A percentile compares a stretch with the other conserved stretches of the same genome.
phyloP scores from a whole-genome alignment of 2,113 vertebrate species.

The Sceloporus tristichus region DNA sequence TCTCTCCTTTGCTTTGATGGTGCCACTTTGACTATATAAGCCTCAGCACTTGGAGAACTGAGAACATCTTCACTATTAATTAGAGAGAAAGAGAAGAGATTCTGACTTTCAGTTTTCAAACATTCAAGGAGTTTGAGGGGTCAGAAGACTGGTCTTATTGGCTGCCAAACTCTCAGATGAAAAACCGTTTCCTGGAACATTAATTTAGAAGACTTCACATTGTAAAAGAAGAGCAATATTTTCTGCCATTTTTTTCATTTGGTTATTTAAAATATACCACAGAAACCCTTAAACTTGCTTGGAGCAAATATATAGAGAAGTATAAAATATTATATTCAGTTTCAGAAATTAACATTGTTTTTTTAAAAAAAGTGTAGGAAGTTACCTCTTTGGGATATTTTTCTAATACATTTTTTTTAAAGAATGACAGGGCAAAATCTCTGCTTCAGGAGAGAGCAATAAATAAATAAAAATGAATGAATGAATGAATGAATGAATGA shows the following conservation, averaged over 20 bases:
- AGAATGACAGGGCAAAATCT: constrained; percentile 49
- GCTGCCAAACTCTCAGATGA: neutral
- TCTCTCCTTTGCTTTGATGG: neutral
- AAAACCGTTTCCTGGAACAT: neutral
- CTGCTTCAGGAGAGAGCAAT: constrained; percentile 39
- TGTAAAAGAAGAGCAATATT: neutral
- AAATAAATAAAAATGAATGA: constrained; percentile 12
- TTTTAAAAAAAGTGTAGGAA: constrained; percentile 39
- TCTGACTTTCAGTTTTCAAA: neutral
- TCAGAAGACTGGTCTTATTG: neutral
- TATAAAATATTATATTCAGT: constrained; percentile 53
- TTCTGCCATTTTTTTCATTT: neutral
- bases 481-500: constrained; percentile 15
- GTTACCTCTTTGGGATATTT: constrained; percentile 38
- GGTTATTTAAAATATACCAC: neutral
- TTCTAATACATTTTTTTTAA: constrained; percentile 10
- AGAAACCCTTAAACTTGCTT: neutral
- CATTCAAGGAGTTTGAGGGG: too few relatives aligned
- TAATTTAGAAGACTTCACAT: neutral
- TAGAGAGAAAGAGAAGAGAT: neutral
- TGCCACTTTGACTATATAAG: too few relatives aligned
- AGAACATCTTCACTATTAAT: neutral
- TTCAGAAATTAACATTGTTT: constrained; percentile 36
- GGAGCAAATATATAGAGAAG: neutral
- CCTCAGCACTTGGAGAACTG: too few relatives aligned